Conservation (phyloP, 1,140 invertebrate genomes). For the Cryptotermes secundus region DNA sequence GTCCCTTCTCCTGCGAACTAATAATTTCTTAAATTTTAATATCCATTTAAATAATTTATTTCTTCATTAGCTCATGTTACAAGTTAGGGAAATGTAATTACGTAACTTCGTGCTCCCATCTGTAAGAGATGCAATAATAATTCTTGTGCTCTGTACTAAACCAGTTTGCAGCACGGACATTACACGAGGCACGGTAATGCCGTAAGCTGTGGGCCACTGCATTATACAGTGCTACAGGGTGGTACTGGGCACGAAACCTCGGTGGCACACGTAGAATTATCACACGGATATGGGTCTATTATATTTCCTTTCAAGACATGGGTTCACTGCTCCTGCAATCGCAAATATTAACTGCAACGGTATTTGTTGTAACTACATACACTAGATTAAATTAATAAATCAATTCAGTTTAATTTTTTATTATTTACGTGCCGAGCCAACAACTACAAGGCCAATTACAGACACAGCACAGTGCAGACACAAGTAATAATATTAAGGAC, state of each 20-base stretch:
- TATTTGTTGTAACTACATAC: too few species aligned
- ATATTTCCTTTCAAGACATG: too few species aligned
- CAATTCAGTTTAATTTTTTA: too few species aligned
- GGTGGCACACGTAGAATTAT: neutral
- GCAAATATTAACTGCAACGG: too few species aligned
- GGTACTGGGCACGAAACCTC: neutral
- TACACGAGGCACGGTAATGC: neutral
- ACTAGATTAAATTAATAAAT: too few species aligned
- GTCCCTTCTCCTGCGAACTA: too few species aligned
- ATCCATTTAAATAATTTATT: constrained; percentile 8
- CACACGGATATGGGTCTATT: too few species aligned
- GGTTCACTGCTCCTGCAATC: too few species aligned
- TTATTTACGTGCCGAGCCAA: too few species aligned
- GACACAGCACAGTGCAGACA: too few species aligned
- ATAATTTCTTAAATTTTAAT: neutral
- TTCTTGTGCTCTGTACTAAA: neutral
- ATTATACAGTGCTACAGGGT: neutral
- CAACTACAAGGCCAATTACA: too few species aligned
- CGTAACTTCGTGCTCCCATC: neutral
- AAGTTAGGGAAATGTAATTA: neutral
- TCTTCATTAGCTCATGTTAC: neutral
- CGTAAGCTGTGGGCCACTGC: neutral
- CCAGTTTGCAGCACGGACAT: neutral
- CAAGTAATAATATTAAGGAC: too few species aligned
- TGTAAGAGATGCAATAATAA: neutral